Evolutionary conservation across 2,113 vertebrate genomes (phyloP), one percentile per base, ranked within the genome.

Genomic region (Hippocampus mohnikei): DNA sequence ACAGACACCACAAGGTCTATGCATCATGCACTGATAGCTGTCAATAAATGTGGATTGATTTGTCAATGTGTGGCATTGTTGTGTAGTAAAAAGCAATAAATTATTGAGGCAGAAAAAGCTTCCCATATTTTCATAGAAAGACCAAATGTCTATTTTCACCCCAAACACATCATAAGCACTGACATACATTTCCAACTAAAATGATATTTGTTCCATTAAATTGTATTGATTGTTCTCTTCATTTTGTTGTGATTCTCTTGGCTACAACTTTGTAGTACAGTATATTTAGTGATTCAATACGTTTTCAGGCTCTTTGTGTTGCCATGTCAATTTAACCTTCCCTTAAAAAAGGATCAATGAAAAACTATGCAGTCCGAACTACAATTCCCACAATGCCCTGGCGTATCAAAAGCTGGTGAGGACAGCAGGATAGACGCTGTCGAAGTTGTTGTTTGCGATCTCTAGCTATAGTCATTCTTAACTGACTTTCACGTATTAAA

Each of bases 351-450:
- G 13, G 11, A 25, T 25, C 55, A 5, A 13, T 50, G 16, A 2
- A 50, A 50, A 50, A 13, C 23, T 13, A n/a, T 44, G 3, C 16
- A 5, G 9, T n/a, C 7, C 1, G 20, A 25, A 91, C 84, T 85
- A 86, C 89, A 84, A 82, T 70, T 88, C 90, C 91, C 91, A 91
- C 1, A 58, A 81, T 71, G 4, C 91, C 12, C 1, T 40, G 2
- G 18, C 3, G 18, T 23, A 13, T 44, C n/a, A 13, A 13, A 8
- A 2, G 21, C 7, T 20, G 9, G 23, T 40, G n/a, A 46, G 23
- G 42, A 27, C 42, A 65, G 7, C 10, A 2, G 13, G 5, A 37
- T 37, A 37, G 33, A 37, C n/a, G 7, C 41, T 3, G 63, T 46
- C 58, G 27, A 33, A 20, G 9, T 25, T 46, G 46, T 63, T 25